These are phyloP conservation scores for Hippasteria phrygiana DNA, from an alignment of 53 echinoderm and acorn worm genomes.

Conservation along the genomic window DNA sequence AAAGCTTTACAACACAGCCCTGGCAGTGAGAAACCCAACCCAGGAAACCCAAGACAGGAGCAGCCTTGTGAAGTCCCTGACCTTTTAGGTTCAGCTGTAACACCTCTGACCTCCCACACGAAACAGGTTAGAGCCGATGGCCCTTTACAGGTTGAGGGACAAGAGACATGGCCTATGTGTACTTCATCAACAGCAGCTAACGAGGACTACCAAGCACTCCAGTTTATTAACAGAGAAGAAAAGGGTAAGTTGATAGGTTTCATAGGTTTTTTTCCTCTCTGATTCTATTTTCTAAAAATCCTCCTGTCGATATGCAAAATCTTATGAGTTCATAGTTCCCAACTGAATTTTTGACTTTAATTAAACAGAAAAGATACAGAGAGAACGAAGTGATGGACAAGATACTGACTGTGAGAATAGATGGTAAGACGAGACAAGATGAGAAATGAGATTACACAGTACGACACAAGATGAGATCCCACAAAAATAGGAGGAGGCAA, in stretches of 20 bases:
- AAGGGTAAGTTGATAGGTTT: not conserved
- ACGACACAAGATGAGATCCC: too few relatives aligned
- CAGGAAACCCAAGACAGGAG: not conserved
- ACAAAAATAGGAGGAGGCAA: too few relatives aligned
- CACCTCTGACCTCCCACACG: not conserved
- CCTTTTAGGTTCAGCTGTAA: not conserved
- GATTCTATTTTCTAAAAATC: too few relatives aligned
- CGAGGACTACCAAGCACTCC: not conserved
- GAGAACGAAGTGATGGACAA: too few relatives aligned
- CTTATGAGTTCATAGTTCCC: too few relatives aligned
- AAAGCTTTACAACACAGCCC: not conserved
- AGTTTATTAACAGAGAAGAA: not conserved
- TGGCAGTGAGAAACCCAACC: not conserved
- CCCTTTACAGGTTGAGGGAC: not conserved
- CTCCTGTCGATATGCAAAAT: too few relatives aligned
- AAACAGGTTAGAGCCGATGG: not conserved
- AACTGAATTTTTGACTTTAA: too few relatives aligned
- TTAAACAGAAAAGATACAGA: too few relatives aligned
- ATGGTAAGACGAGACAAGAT: too few relatives aligned
- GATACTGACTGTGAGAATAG: too few relatives aligned
- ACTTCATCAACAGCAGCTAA: not conserved
- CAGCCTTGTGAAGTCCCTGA: conserved; percentile 1
- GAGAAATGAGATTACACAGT: too few relatives aligned
- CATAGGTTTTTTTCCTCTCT: not conserved
- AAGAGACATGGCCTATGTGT: not conserved